These are phyloP conservation scores for Sphenodon punctatus DNA, from an alignment of 2,797 vertebrate genomes.

Conservation along the genomic window DNA sequence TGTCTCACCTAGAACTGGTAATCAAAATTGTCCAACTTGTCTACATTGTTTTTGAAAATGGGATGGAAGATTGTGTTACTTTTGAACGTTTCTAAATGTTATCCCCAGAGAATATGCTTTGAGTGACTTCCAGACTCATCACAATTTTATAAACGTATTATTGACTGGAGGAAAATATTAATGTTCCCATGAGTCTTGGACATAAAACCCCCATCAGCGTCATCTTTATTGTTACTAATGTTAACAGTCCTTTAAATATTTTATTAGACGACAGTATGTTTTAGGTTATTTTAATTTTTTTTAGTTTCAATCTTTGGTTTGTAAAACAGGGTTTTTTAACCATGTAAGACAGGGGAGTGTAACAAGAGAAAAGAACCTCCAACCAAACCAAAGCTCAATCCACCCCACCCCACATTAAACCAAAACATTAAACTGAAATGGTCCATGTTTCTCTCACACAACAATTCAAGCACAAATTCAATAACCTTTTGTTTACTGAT, in stretches of 20 bases:
- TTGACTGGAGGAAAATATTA: background rate
- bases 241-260: slow-evolving; percentile 47
- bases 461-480: background rate
- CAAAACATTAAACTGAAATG: background rate
- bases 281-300: no score
- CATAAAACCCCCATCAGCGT: slow-evolving; percentile 43
- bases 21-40: background rate
- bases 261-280: slow-evolving; percentile 17
- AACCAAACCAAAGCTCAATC: no score
- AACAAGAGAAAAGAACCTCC: no score
- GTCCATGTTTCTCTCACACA: background rate
- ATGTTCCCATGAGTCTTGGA: background rate
- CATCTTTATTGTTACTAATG: slow-evolving; percentile 39
- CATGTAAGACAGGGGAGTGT: background rate
- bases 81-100: no score
- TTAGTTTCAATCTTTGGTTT: slow-evolving; percentile 46
- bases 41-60: background rate
- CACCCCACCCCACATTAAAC: background rate
- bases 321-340: slow-evolving; percentile 63
- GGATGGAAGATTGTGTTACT: no score
- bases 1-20: background rate
- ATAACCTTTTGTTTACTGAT: background rate
- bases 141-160: background rate
- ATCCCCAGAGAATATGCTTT: no score
- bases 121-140: background rate